These are phyloP conservation scores for Dryomyza anilis DNA, from an alignment of 2,888 invertebrate species.

Conservation along the genomic window DNA sequence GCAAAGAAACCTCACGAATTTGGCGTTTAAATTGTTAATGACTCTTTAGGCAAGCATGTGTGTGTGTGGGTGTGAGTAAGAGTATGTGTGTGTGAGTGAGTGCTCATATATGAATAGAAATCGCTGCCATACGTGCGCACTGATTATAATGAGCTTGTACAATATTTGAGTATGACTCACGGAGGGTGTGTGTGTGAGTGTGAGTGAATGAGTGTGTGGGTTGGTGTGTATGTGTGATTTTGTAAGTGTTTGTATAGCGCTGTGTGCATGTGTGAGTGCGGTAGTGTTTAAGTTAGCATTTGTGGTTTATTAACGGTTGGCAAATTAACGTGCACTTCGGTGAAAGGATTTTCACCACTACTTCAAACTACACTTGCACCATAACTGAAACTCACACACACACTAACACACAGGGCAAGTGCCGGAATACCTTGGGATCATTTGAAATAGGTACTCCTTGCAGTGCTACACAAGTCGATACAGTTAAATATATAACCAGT, in stretches of 20 bases:
- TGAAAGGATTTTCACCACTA: neutral
- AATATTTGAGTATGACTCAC: neutral
- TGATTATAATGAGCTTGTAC: slow-evolving; percentile 3
- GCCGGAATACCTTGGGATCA: too few species aligned
- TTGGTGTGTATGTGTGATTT: neutral
- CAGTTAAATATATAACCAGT: too few species aligned
- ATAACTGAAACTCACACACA: too few species aligned
- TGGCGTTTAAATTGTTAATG: slow-evolving; percentile 31
- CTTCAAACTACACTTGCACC: too few species aligned
- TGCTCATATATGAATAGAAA: slow-evolving; percentile 1
- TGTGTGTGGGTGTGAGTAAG: neutral
- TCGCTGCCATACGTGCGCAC: neutral
- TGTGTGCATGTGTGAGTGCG: neutral
- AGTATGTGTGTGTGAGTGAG: neutral
- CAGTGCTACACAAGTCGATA: neutral
- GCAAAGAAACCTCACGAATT: slow-evolving; percentile 1
- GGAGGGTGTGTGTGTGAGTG: neutral
- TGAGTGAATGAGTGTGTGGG: slow-evolving; percentile 11
- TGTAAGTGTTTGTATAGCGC: too few species aligned
- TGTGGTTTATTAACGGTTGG: slow-evolving; percentile 7
- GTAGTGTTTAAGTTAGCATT: neutral
- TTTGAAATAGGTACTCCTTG: too few species aligned
- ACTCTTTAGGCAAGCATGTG: slow-evolving; percentile 16
- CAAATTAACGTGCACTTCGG: slow-evolving; percentile 11
- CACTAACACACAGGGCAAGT: too few species aligned